These are phyloP conservation scores for Meiosimyza decipiens DNA, from an alignment of 2,888 invertebrate species.

Conservation along the genomic window DNA sequence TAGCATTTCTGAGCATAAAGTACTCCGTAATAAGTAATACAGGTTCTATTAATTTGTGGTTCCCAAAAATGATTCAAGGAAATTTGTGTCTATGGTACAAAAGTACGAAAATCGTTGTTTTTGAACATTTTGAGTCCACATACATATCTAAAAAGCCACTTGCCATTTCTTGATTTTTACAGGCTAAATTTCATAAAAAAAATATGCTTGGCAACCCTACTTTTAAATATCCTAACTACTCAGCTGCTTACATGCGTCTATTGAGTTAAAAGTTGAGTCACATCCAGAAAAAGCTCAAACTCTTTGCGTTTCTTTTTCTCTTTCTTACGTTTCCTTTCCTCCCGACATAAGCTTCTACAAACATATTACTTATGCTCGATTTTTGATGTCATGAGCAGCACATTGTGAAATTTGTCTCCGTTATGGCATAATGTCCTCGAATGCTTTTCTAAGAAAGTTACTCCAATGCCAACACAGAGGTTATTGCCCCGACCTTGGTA, in stretches of 20 bases:
- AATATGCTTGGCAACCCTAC: conserved; percentile 2
- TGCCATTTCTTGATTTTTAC: no score
- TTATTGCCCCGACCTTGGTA: conserved; percentile 64
- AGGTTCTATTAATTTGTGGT: no score
- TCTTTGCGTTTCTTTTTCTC: not conserved
- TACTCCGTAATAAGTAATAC: no score
- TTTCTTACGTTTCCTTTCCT: not conserved
- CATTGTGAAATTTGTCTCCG: conserved; percentile 15
- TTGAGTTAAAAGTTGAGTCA: not conserved
- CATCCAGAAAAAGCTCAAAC: not conserved
- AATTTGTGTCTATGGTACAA: no score
- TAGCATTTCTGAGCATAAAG: no score
- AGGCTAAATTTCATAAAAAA: no score
- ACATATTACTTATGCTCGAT: conserved; percentile 10
- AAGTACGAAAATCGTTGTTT: no score
- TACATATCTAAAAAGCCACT: no score
- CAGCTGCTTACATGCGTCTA: not conserved
- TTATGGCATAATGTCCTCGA: conserved; percentile 45
- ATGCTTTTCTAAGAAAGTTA: conserved; percentile 30
- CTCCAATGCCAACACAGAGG: conserved; percentile 42
- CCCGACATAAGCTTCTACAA: not conserved
- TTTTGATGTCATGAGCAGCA: conserved; percentile 7
- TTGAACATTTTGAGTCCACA: no score
- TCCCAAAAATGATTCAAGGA: no score
- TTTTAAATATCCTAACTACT: not conserved